phyloP scores from a whole-genome alignment of 2,888 invertebrate genomes.

The Cataglyphis rosenhaueri region DNA sequence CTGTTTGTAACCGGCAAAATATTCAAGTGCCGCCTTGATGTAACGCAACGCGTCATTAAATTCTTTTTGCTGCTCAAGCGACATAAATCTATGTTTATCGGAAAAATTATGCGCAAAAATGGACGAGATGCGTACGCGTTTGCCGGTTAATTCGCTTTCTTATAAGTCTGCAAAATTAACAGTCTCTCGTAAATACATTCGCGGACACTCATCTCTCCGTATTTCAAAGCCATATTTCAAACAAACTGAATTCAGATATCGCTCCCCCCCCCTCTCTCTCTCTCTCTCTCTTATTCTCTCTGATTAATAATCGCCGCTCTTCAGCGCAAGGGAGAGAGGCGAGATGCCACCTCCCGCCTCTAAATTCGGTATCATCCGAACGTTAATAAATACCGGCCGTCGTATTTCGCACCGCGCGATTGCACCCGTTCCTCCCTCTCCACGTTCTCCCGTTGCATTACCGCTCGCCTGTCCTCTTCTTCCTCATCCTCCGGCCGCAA shows the following conservation, averaged over 20 bases:
- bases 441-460: conserved; percentile 45
- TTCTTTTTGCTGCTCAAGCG: conserved; percentile 3
- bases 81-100: conserved; percentile 20
- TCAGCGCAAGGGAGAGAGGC: background rate
- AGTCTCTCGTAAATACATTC: conserved; percentile 30
- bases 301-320: conserved; percentile 9
- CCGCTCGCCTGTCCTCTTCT: conserved; percentile 42
- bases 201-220: background rate
- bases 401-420: conserved; percentile 58
- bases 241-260: background rate
- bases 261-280: background rate
- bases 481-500: conserved; percentile 54
- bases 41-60: background rate
- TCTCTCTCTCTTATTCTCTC: background rate
- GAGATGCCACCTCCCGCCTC: conserved; percentile 58
- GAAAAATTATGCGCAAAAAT: conserved; percentile 20
- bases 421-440: conserved; percentile 47
- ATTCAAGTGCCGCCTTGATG: conserved; percentile 24
- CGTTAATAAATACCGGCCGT: conserved; percentile 63
- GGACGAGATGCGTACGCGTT: background rate
- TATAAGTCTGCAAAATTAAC: conserved; percentile 29
- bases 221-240: conserved; percentile 30
- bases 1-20: conserved; percentile 20
- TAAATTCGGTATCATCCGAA: conserved; percentile 71
- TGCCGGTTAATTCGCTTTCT: conserved; percentile 14